These are phyloP conservation scores for Drosophila leontia DNA, from an alignment of 1,140 invertebrate species.

Conservation along the genomic window DNA sequence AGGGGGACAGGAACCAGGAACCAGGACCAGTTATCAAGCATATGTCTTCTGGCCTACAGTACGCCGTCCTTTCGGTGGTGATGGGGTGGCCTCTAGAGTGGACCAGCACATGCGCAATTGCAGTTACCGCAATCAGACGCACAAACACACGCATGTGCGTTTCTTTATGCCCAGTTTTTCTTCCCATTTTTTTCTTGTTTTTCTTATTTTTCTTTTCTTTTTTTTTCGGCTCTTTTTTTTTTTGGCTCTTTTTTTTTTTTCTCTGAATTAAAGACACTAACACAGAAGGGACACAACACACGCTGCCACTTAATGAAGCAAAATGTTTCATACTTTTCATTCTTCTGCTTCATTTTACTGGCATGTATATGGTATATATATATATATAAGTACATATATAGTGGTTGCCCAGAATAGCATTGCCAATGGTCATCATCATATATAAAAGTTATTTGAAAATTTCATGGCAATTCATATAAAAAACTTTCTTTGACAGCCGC, in stretches of 20 bases:
- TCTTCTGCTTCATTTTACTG: constrained; percentile 53
- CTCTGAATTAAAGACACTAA: constrained; percentile 27
- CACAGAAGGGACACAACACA: constrained; percentile 35
- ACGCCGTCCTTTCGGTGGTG: background rate
- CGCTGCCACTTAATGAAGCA: constrained; percentile 48
- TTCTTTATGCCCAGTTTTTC: constrained; percentile 20
- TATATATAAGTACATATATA: background rate
- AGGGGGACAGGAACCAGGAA: background rate
- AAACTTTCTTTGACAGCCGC: constrained; percentile 54
- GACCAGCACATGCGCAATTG: constrained; percentile 66
- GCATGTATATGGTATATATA: background rate
- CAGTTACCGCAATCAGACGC: constrained; percentile 42
- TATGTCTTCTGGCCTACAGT: constrained; percentile 42
- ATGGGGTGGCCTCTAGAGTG: constrained; percentile 8
- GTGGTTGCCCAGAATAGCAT: constrained; percentile 11
- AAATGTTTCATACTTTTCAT: constrained; percentile 61
- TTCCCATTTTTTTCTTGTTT: background rate
- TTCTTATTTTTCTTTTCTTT: background rate
- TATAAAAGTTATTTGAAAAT: constrained; percentile 58
- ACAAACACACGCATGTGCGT: constrained; percentile 42
- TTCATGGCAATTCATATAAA: constrained; percentile 63
- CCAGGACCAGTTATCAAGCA: constrained; percentile 29
- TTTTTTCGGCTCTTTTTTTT: constrained; percentile 2
- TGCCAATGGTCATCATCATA: constrained; percentile 41
- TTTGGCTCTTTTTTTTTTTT: background rate